Conservation (phyloP, 1,140 invertebrate genomes). For the Heliconius eleuchia region DNA sequence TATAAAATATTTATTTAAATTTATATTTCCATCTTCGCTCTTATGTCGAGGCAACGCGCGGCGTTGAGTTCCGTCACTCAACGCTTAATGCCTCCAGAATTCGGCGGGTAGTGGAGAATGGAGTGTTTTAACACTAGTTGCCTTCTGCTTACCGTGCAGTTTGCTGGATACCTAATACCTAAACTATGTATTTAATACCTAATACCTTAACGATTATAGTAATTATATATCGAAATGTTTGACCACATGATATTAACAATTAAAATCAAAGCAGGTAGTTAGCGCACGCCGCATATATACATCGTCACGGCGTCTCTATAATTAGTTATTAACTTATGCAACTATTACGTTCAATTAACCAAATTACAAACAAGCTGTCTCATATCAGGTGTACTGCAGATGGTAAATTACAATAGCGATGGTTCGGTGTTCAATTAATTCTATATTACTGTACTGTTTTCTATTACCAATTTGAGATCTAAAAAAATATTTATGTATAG, state of each 20-base stretch:
- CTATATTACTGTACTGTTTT: not conserved
- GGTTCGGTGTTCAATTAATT: not conserved
- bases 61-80: no score
- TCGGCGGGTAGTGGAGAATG: no score
- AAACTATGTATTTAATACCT: no score
- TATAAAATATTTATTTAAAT: no score
- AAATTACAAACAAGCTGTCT: slow-evolving; percentile 12
- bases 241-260: not conserved
- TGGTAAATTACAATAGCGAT: not conserved
- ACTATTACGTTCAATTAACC: slow-evolving; percentile 6
- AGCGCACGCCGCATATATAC: not conserved
- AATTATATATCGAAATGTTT: no score
- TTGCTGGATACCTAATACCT: no score
- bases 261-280: not conserved
- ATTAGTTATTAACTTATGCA: not conserved
- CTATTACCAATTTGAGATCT: not conserved
- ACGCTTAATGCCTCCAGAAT: no score
- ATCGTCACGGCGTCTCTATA: not conserved
- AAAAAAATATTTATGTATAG: no score
- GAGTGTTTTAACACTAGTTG: no score
- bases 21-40: no score
- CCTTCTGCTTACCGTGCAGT: not conserved
- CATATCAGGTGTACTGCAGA: slow-evolving; percentile 2
- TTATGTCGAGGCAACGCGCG: no score
- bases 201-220: no score